phyloP scores from a whole-genome alignment of 2,888 invertebrate species.

The Xylota segnis region DNA sequence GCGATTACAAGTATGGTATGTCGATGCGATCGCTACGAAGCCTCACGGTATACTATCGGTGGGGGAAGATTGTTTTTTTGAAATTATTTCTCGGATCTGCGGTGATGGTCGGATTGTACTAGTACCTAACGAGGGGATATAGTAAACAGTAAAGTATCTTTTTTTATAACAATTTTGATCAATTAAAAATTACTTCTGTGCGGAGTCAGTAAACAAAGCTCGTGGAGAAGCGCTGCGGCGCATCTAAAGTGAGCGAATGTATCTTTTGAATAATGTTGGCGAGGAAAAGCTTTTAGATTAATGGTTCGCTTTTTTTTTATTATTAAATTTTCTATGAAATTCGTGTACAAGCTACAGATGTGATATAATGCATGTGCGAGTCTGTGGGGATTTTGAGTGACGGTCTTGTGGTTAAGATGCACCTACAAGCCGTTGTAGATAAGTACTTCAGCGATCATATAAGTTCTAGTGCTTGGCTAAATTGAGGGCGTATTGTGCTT shows the following conservation, averaged over 20 bases:
- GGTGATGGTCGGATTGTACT: neutral
- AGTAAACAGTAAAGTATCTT: slow-evolving; percentile 18
- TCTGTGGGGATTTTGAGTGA: neutral
- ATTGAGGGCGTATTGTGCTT: neutral
- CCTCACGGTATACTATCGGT: slow-evolving; percentile 45
- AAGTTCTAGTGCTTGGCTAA: neutral
- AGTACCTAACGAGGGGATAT: slow-evolving; percentile 6
- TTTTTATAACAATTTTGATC: slow-evolving; percentile 30
- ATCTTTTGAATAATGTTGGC: neutral
- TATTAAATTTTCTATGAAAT: neutral
- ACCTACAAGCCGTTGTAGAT: neutral
- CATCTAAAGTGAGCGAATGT: neutral
- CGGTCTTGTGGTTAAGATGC: neutral
- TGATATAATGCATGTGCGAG: neutral
- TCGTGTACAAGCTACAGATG: neutral
- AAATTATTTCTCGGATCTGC: slow-evolving; percentile 19
- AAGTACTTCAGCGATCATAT: neutral
- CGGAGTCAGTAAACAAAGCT: slow-evolving; percentile 11
- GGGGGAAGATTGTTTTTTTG: slow-evolving; percentile 13
- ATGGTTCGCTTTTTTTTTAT: neutral
- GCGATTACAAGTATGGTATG: neutral
- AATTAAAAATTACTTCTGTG: slow-evolving; percentile 37
- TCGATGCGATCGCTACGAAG: slow-evolving; percentile 45
- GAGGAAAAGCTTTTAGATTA: neutral
- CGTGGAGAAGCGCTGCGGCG: neutral